These are phyloP conservation scores for Auanema sp. DNA, from an alignment of 2,888 invertebrate species.

Conservation along the genomic window DNA sequence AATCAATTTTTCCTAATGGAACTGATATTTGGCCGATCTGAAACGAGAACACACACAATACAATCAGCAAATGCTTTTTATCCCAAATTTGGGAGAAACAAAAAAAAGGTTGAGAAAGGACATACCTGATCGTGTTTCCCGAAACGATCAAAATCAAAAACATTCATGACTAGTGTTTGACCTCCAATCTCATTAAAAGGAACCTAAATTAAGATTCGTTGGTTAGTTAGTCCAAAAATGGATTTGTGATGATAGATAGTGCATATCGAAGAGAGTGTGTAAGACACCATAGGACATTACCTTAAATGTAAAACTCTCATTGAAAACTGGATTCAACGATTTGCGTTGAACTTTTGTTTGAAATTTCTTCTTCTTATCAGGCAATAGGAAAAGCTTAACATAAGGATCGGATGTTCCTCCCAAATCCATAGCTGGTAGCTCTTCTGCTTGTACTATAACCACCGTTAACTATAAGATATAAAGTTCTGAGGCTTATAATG, in stretches of 20 bases:
- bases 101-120: slow-evolving; percentile 3
- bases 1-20: slow-evolving; percentile 92
- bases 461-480: slow-evolving; percentile 76
- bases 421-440: slow-evolving; percentile 95
- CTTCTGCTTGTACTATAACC: slow-evolving; percentile 94
- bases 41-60: slow-evolving; percentile 17
- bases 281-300: slow-evolving; percentile 70
- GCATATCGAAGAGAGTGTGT: not conserved
- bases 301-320: slow-evolving; percentile 97
- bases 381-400: slow-evolving; percentile 90
- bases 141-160: slow-evolving; percentile 99
- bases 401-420: slow-evolving; percentile 97
- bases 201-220: slow-evolving; percentile 71
- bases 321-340: slow-evolving; percentile 94
- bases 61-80: no score
- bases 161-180: slow-evolving; percentile 96
- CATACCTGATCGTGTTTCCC: slow-evolving; percentile 99
- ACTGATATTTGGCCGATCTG: slow-evolving; percentile 69
- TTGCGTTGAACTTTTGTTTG: slow-evolving; percentile 89
- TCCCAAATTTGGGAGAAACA: no score
- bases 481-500: not conserved
- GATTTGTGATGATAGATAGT: not conserved
- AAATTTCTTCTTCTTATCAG: slow-evolving; percentile 99
- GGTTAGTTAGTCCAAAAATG: slow-evolving; percentile 1
- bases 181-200: slow-evolving; percentile 98